Conservation (phyloP, 2,888 invertebrate genomes). For the Xestia ashworthii region DNA sequence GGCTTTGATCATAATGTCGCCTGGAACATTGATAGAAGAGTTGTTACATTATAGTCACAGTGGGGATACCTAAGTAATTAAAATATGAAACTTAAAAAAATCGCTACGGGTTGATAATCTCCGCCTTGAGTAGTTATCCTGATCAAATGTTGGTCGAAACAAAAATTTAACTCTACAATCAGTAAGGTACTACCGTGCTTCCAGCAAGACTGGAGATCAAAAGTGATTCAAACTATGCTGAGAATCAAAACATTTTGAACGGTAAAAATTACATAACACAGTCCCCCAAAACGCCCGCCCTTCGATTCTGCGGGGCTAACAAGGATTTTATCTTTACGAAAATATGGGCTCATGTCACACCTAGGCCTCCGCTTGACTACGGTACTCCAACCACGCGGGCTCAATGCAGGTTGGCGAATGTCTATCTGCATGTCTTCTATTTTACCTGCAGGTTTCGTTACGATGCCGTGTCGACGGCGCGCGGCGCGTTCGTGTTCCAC, state of each 20-base stretch:
- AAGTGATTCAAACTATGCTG: neutral
- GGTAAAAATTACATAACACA: neutral
- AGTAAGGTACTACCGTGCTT: neutral
- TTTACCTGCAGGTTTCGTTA: neutral
- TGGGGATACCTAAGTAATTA: neutral
- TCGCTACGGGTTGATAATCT: neutral
- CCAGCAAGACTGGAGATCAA: neutral
- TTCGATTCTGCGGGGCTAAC: neutral
- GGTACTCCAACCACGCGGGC: too few relatives aligned
- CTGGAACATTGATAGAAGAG: slow-evolving; percentile 66
- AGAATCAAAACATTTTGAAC: neutral
- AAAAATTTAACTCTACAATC: neutral
- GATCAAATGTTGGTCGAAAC: neutral
- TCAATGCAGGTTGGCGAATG: neutral
- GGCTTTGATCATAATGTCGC: slow-evolving; percentile 82
- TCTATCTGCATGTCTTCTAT: neutral
- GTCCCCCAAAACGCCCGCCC: neutral
- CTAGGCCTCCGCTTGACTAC: neutral
- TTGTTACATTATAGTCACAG: neutral
- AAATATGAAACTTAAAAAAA: neutral
- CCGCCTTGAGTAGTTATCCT: neutral
- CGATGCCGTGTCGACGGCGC: too few relatives aligned
- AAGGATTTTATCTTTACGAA: neutral
- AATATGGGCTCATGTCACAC: neutral
- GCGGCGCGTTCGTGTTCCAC: too few relatives aligned